Conservation (phyloP, 2,113 vertebrate genomes). For the Ageneiosus marmoratus region DNA sequence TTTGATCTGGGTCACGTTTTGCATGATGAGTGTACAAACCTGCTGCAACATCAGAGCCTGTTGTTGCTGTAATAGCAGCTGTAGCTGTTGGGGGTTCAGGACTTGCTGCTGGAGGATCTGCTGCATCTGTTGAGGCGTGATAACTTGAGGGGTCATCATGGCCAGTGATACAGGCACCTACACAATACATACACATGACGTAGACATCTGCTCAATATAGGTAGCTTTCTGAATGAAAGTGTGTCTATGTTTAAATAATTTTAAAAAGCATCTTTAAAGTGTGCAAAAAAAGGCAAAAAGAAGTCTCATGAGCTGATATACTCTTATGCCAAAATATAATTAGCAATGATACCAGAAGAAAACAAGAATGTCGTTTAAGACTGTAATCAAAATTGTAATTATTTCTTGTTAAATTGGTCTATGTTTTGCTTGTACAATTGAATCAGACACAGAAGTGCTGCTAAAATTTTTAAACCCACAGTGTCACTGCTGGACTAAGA, state of each 20-base stretch:
- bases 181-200: constrained; percentile 26
- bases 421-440: too few relatives aligned
- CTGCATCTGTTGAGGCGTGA: constrained; percentile 60
- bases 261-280: not conserved
- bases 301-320: not conserved
- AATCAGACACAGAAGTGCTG: too few relatives aligned
- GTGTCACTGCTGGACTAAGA: too few relatives aligned
- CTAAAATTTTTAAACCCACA: too few relatives aligned
- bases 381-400: not conserved
- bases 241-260: not conserved
- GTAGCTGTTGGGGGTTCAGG: constrained; percentile 75
- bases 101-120: constrained; percentile 66
- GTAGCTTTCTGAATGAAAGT: not conserved
- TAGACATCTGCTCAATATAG: not conserved
- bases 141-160: constrained; percentile 74
- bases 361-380: too few relatives aligned
- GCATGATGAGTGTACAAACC: constrained; percentile 53
- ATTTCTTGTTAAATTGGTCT: not conserved
- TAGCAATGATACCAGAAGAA: not conserved
- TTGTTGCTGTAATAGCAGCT: constrained; percentile 75
- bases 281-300: not conserved
- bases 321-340: not conserved
- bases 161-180: constrained; percentile 67
- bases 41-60: constrained; percentile 79
- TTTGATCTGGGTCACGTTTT: not conserved